Evolutionary conservation across 2,888 invertebrate species (phyloP).

Genomic region (Strigamia crassipes): DNA sequence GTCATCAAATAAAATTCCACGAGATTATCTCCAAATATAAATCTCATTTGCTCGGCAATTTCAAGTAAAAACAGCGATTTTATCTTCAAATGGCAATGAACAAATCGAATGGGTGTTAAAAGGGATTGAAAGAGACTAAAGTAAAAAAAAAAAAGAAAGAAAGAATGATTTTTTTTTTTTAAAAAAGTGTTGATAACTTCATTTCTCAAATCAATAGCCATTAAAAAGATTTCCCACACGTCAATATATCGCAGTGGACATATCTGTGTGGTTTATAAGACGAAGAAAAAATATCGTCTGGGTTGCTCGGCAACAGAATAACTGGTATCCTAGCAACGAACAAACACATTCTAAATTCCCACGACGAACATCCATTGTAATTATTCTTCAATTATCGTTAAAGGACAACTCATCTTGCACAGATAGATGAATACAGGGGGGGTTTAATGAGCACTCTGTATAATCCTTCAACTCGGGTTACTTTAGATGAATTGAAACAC

Average conservation of each 20-base stretch:
- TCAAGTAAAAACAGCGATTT: not conserved
- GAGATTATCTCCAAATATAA: not conserved
- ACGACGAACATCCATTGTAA: conserved; percentile 22
- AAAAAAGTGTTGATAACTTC: not conserved
- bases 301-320: not conserved
- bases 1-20: not conserved
- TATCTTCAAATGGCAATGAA: not conserved
- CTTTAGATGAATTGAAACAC: not conserved
- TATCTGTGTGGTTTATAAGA: too few species aligned
- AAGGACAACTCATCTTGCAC: conserved; percentile 31
- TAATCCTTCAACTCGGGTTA: not conserved
- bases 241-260: conserved; percentile 14
- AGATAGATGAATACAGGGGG: not conserved
- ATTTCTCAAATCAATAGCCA: not conserved
- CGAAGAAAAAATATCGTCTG: not conserved
- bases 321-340: conserved; percentile 26
- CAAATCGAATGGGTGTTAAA: not conserved
- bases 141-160: not conserved
- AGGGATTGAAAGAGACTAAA: not conserved
- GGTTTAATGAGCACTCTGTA: conserved; percentile 14
- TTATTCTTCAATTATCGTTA: conserved; percentile 29
- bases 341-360: conserved; percentile 33
- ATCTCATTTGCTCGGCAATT: not conserved
- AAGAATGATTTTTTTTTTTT: too few species aligned
- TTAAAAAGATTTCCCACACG: conserved; percentile 7